phyloP scores from a whole-genome alignment of 2,113 vertebrate genomes.

The Brachypteracias leptosomus region DNA sequence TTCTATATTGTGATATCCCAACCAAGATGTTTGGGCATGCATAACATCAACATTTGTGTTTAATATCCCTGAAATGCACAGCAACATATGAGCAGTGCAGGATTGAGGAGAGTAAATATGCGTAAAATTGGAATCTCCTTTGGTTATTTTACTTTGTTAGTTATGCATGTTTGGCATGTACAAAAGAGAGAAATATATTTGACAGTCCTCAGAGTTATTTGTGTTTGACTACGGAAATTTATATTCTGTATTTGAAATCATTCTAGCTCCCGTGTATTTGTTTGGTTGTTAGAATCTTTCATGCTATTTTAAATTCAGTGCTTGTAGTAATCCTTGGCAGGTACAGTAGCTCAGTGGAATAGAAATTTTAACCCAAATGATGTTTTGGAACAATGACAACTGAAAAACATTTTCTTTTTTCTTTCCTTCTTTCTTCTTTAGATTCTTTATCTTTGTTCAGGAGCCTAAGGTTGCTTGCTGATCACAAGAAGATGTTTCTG shows the following conservation, averaged over 20 bases:
- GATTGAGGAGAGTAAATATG: slow-evolving; percentile 8
- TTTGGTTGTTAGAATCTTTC: slow-evolving; percentile 20
- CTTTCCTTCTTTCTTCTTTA: slow-evolving; percentile 75
- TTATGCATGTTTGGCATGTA: slow-evolving; percentile 17
- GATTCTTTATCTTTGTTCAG: slow-evolving; percentile 81
- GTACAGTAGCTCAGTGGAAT: slow-evolving; percentile 32
- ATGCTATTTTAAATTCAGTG: slow-evolving; percentile 5
- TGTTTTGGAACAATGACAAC: slow-evolving; percentile 50
- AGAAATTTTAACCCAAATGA: slow-evolving; percentile 38
- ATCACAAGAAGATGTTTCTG: slow-evolving; percentile 98
- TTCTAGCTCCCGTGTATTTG: not conserved
- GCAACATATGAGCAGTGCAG: not conserved
- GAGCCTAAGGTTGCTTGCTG: slow-evolving; percentile 81
- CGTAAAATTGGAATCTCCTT: slow-evolving; percentile 37
- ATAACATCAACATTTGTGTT: not conserved
- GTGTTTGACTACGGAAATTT: slow-evolving; percentile 6
- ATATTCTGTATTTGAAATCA: not conserved
- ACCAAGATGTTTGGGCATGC: not conserved
- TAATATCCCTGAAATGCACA: slow-evolving; percentile 23
- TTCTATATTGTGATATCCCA: not conserved
- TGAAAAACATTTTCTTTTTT: slow-evolving; percentile 71
- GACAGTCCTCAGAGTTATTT: slow-evolving; percentile 24
- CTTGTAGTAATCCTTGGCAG: slow-evolving; percentile 33
- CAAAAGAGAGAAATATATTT: not conserved
- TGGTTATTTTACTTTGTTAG: slow-evolving; percentile 41